Base-by-base conservation (phyloP, 2,888 invertebrate genomes). In the Sthenelais limicola region DNA sequence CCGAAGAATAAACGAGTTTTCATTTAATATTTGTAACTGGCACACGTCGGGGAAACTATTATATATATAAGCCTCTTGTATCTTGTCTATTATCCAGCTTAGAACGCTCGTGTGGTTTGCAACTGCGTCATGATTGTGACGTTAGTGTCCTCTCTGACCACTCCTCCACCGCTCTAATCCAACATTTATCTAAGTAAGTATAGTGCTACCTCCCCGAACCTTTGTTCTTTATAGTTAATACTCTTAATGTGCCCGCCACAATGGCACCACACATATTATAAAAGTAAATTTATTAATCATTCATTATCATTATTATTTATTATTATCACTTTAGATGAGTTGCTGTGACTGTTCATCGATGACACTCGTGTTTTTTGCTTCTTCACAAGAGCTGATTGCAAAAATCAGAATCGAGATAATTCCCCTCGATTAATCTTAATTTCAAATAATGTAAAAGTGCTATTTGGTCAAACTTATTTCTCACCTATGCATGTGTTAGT, bases 71-170 rank as follows among this genome's bases (percentile, higher is more conserved):
- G 47, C 12, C 12, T 12, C 12, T 38, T 62, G 35, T 33, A 15
- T 15, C 35, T 62, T n/a, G 7, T 62, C n/a, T 38, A 62, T 35
- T 18, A 30, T 68, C 3, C 75, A 84, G 83, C 75, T 72, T 84
- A 71, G 74, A 81, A 69, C 68, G 72, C 33, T 77, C 73, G 28
- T 78, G 80, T 76, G 80, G 76, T n/a, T 62, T 78, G n/a, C 62
- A 68, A 1, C 24, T 81, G 35, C 68, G 77, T 72, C 74, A 66
- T 15, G 66, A 71, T 5, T 73, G 80, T 62, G 89, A 91, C 74
- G 91, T 93, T 43, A 85, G 89, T 35, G 87, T 91, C 77, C 87
- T 96, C n/a, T 81, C 84, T 30, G 94, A 96, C 88, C 91, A 91
- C 69, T 91, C 92, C 78, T 92, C 93, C 18, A 87, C 92, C 32